phyloP scores from a whole-genome alignment of 1,140 invertebrate genomes.

The Andricus grossulariae region DNA sequence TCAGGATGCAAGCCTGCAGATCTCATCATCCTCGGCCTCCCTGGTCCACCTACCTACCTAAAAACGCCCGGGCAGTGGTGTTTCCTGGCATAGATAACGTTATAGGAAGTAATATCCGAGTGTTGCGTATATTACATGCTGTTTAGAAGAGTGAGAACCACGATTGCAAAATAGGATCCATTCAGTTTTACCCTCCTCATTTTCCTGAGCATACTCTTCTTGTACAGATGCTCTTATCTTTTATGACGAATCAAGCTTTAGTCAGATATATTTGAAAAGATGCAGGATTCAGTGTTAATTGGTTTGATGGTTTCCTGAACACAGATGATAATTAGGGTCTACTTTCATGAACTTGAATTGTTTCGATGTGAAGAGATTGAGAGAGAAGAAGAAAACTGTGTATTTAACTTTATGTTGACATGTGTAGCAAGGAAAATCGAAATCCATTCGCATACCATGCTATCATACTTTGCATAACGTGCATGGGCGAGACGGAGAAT shows the following conservation, averaged over 20 bases:
- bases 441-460: constrained; percentile 27
- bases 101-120: constrained; percentile 64
- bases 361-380: too few relatives aligned
- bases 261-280: background rate
- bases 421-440: constrained; percentile 25
- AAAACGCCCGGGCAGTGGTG: constrained; percentile 62
- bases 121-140: constrained; percentile 59
- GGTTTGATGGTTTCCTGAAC: too few relatives aligned
- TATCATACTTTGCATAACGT: constrained; percentile 27
- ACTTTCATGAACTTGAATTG: too few relatives aligned
- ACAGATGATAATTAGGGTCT: too few relatives aligned
- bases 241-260: background rate
- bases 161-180: background rate
- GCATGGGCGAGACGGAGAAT: constrained; percentile 54
- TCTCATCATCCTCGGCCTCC: constrained; percentile 69
- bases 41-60: constrained; percentile 51
- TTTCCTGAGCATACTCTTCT: background rate
- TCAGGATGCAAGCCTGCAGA: constrained; percentile 74
- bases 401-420: background rate
- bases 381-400: too few relatives aligned
- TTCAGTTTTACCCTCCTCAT: constrained; percentile 5
- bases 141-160: constrained; percentile 45
- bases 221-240: background rate
- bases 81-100: constrained; percentile 63
- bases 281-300: too few relatives aligned